Evolutionary conservation across 35 echinoderm and acorn worm species (phyloP).

Genomic region (Diadema setosum): DNA sequence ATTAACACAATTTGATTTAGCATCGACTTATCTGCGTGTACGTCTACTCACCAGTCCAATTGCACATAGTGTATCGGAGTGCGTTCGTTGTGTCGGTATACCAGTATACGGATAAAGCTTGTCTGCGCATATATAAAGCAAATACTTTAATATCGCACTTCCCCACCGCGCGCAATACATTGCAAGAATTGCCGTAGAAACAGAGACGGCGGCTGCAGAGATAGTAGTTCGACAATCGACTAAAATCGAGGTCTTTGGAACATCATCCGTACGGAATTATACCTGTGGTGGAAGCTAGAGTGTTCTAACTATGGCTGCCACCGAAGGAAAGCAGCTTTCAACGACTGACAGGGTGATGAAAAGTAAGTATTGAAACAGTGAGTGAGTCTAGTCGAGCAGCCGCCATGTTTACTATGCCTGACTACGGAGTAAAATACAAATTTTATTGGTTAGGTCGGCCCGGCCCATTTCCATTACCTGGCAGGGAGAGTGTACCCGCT

Average conservation of each 20-base stretch:
- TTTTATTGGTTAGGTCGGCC: not conserved
- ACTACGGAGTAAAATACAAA: constrained; percentile 14
- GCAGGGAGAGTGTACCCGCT: not conserved
- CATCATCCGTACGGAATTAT: not conserved
- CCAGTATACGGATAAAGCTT: not conserved
- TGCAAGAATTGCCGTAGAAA: not conserved
- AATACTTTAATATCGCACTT: not conserved
- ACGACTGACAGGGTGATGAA: constrained; percentile 39
- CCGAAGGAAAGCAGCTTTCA: not conserved
- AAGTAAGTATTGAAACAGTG: constrained; percentile 27
- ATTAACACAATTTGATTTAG: no score
- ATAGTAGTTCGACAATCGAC: not conserved
- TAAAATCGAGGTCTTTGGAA: not conserved
- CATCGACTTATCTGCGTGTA: no score
- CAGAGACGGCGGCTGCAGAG: not conserved
- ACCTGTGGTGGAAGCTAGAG: constrained; percentile 9
- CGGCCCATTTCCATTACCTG: not conserved
- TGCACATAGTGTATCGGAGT: no score
- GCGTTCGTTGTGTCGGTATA: no score
- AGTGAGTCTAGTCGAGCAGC: constrained; percentile 1
- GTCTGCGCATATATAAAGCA: not conserved
- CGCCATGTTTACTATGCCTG: constrained; percentile 43
- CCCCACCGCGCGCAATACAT: not conserved
- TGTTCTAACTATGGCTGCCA: constrained; percentile 19
- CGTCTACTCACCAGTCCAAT: no score